A percentile compares a stretch with the other conserved stretches of the same genome.
phyloP scores from a whole-genome alignment of 2,797 vertebrate species.

The Kryptopterus vitreolus region DNA sequence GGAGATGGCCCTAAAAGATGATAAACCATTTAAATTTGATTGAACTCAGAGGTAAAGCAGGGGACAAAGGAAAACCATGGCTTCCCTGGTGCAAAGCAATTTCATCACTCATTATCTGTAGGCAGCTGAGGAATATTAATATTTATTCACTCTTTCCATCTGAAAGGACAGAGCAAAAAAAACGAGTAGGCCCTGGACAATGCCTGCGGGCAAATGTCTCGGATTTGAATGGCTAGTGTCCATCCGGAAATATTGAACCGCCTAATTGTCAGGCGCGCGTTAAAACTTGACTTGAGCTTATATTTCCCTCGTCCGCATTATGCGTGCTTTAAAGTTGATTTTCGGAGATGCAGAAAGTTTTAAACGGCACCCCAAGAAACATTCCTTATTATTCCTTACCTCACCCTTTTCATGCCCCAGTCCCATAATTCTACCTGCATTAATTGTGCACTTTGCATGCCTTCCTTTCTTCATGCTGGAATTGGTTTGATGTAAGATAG shows the following conservation, averaged over 20 bases:
- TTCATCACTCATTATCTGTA: slow-evolving; percentile 1
- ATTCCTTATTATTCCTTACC: background rate
- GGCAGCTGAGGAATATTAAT: background rate
- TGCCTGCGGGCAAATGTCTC: background rate
- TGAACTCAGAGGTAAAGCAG: background rate
- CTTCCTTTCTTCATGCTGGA: slow-evolving; percentile 19
- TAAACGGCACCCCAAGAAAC: slow-evolving; percentile 16
- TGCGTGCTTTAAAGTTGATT: background rate
- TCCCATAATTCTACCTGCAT: slow-evolving; percentile 39
- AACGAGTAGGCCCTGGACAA: background rate
- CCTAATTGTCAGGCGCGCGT: background rate
- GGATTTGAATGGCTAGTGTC: background rate
- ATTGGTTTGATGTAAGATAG: slow-evolving; percentile 47
- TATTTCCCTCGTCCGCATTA: background rate
- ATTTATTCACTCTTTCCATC: background rate
- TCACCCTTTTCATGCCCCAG: slow-evolving; percentile 15
- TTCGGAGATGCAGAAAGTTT: background rate
- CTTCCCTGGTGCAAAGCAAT: slow-evolving; percentile 12
- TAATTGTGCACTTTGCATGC: slow-evolving; percentile 31
- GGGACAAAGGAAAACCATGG: background rate
- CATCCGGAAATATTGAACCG: background rate
- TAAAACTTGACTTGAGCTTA: background rate
- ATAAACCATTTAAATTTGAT: background rate
- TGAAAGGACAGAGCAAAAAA: background rate
- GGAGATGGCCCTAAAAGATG: background rate